phyloP scores from a whole-genome alignment of 2,797 vertebrate species.

The Hipposideros larvatus region DNA sequence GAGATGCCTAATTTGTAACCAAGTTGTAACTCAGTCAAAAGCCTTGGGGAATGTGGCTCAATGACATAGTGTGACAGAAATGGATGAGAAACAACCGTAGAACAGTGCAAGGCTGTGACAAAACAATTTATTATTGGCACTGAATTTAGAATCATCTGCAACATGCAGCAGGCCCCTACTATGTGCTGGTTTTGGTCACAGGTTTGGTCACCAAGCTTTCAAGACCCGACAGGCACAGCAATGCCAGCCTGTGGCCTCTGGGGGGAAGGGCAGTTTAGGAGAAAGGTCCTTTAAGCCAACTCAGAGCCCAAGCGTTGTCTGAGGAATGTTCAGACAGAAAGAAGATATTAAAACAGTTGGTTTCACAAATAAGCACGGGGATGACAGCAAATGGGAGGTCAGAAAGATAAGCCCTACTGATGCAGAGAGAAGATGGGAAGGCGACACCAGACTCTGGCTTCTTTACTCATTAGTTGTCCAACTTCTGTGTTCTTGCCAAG shows the following conservation, averaged over 20 bases:
- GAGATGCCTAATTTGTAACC: slow-evolving; percentile 35
- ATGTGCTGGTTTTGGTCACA: background rate
- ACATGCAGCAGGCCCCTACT: background rate
- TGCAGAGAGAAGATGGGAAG: background rate
- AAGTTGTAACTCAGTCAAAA: background rate
- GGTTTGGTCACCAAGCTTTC: background rate
- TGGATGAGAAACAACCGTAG: slow-evolving; percentile 54
- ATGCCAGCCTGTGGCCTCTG: background rate
- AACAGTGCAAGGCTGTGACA: slow-evolving; percentile 16
- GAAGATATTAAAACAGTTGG: background rate
- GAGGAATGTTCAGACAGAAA: slow-evolving; percentile 2
- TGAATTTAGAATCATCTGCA: slow-evolving; percentile 22
- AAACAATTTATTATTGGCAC: slow-evolving; percentile 8
- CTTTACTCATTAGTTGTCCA: background rate
- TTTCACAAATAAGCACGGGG: background rate
- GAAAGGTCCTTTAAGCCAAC: background rate
- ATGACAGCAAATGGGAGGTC: background rate
- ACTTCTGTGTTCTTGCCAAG: background rate
- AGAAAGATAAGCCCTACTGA: background rate
- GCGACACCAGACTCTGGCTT: background rate
- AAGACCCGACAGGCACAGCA: background rate
- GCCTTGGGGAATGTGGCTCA: background rate
- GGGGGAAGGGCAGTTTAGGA: background rate
- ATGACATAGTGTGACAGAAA: slow-evolving; percentile 58
- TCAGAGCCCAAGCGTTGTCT: background rate